A percentile compares a stretch with the other conserved stretches of the same genome.
Conservation (phyloP, 2,113 vertebrate genomes). For the Trichomycterus rosablanca region DNA sequence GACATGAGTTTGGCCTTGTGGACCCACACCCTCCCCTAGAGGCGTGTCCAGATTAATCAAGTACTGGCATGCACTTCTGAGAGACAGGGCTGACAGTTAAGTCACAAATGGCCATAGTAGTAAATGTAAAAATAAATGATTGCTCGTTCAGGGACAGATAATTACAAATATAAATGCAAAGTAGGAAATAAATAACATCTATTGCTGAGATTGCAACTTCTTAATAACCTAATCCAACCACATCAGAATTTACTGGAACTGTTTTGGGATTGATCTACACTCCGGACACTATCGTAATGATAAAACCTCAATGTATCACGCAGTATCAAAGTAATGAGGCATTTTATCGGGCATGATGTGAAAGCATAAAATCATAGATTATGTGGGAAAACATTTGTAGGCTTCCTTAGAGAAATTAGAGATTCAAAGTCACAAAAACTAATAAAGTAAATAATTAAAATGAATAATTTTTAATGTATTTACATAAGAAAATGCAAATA, state of each 20-base stretch:
- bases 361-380: constrained; percentile 11
- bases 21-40: neutral
- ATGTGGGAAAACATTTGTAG: constrained; percentile 1
- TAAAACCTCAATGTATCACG: neutral
- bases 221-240: constrained; percentile 8
- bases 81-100: neutral
- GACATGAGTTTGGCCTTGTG: neutral
- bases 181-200: constrained; percentile 7
- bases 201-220: neutral
- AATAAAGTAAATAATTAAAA: too few relatives aligned
- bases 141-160: neutral
- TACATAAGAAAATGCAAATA: neutral
- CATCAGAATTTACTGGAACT: neutral
- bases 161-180: constrained; percentile 3
- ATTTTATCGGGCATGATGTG: constrained; percentile 10
- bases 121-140: neutral
- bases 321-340: neutral
- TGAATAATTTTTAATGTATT: constrained; percentile 20
- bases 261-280: neutral
- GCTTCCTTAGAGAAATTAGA: constrained; percentile 10
- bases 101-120: neutral
- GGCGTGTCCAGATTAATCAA: constrained; percentile 10
- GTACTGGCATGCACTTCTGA: neutral
- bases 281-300: neutral
- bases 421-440: too few relatives aligned